phyloP scores from a whole-genome alignment of 2,113 vertebrate species.

The Aspidoscelis tigris region DNA sequence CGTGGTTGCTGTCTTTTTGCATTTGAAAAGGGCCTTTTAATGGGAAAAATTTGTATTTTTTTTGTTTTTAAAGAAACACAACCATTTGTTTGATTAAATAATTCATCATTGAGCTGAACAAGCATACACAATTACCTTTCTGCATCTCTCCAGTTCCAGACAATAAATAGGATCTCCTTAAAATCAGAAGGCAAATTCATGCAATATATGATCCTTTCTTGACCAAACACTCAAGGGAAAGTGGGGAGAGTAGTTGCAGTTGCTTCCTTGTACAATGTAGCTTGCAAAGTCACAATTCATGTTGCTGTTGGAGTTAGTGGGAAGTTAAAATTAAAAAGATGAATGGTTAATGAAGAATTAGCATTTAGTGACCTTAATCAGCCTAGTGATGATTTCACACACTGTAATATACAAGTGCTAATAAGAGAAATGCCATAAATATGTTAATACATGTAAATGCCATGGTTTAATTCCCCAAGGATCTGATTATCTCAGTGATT shows the following conservation, averaged over 20 bases:
- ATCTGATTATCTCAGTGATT: neutral
- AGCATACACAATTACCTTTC: too few species aligned
- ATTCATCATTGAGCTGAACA: too few species aligned
- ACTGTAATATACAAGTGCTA: conserved; percentile 11
- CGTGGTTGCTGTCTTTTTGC: too few species aligned
- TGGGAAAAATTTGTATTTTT: too few species aligned
- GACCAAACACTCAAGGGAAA: neutral
- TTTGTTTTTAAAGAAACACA: too few species aligned
- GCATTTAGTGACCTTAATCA: conserved; percentile 26
- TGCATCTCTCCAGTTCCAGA: conserved; percentile 1
- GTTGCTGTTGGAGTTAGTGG: neutral
- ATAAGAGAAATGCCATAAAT: conserved; percentile 18
- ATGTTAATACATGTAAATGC: conserved; percentile 21
- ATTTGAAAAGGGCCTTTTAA: too few species aligned
- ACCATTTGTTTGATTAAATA: too few species aligned
- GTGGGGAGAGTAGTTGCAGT: neutral
- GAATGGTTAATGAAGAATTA: conserved; percentile 26
- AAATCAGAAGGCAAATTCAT: conserved; percentile 34
- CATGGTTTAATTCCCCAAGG: neutral
- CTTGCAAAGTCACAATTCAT: conserved; percentile 9
- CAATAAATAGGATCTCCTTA: conserved; percentile 41
- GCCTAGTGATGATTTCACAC: conserved; percentile 2
- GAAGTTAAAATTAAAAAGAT: conserved; percentile 11
- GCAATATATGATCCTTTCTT: conserved; percentile 20
- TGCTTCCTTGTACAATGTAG: neutral